phyloP scores from a whole-genome alignment of 1,140 invertebrate genomes.

The Drosophila persimilis region DNA sequence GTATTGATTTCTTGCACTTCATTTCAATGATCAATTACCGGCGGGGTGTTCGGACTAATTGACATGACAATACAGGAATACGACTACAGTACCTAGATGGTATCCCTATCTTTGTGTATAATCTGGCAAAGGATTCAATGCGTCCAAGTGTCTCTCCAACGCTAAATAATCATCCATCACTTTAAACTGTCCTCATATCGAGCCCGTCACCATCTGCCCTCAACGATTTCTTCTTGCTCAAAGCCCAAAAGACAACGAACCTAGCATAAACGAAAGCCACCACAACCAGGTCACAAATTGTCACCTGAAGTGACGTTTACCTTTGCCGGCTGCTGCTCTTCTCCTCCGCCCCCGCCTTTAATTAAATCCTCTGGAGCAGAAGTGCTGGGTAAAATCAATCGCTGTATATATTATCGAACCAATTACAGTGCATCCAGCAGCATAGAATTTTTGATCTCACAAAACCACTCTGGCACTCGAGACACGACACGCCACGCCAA shows the following conservation, averaged over 20 bases:
- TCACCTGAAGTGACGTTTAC: constrained; percentile 23
- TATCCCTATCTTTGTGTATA: too few species aligned
- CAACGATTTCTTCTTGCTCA: constrained; percentile 26
- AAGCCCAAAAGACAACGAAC: constrained; percentile 13
- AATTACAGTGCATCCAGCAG: constrained; percentile 56
- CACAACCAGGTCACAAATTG: constrained; percentile 27
- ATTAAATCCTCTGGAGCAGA: constrained; percentile 57
- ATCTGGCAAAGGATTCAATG: too few species aligned
- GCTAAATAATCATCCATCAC: background rate
- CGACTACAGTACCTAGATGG: too few species aligned
- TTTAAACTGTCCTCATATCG: background rate
- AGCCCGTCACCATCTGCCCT: constrained; percentile 1
- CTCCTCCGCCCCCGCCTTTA: constrained; percentile 41
- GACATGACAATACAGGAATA: background rate
- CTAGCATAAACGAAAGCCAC: background rate
- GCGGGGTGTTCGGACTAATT: constrained; percentile 7
- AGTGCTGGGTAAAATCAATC: constrained; percentile 57
- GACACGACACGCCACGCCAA: constrained; percentile 1
- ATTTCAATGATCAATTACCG: constrained; percentile 11
- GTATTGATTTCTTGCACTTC: constrained; percentile 37
- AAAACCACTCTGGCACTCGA: constrained; percentile 26
- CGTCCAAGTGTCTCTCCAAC: too few species aligned
- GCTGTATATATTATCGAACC: constrained; percentile 75
- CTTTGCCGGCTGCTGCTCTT: background rate
- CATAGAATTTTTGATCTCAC: constrained; percentile 33